phyloP scores from a whole-genome alignment of 2,797 vertebrate species.

The Aphelocoma californica region DNA sequence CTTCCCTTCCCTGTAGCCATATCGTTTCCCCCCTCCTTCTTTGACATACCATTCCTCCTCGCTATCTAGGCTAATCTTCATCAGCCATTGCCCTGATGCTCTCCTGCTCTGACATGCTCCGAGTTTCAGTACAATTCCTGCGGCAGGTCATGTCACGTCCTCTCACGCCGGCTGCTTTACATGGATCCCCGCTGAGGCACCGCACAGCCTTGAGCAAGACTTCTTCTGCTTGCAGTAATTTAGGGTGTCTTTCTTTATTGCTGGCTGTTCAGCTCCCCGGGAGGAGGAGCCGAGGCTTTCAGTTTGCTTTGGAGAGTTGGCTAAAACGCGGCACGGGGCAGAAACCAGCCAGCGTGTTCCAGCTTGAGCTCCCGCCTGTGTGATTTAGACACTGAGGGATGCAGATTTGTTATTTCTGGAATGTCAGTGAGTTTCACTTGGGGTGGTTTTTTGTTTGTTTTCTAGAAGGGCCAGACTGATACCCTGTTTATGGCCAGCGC shows the following conservation, averaged over 20 bases:
- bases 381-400: conserved; percentile 42
- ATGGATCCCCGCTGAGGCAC: conserved; percentile 17
- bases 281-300: conserved; percentile 33
- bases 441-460: conserved; percentile 35
- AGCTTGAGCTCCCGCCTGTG: conserved; percentile 39
- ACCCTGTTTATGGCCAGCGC: neutral
- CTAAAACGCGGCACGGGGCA: neutral
- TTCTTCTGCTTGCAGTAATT: conserved; percentile 49
- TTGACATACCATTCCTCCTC: conserved; percentile 66
- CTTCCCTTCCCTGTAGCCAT: conserved; percentile 49
- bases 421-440: conserved; percentile 63
- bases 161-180: conserved; percentile 58
- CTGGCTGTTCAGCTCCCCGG: neutral
- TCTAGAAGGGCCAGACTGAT: neutral
- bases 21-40: conserved; percentile 44
- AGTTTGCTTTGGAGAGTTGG: conserved; percentile 29
- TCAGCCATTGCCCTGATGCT: conserved; percentile 63
- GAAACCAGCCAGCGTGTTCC: conserved; percentile 45
- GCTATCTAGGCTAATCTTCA: conserved; percentile 68
- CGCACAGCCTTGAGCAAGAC: conserved; percentile 61
- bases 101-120: conserved; percentile 67
- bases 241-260: conserved; percentile 50
- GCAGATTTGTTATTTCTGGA: conserved; percentile 65
- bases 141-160: conserved; percentile 70
- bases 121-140: conserved; percentile 73